Evolutionary conservation across 2,888 invertebrate genomes (phyloP).

Genomic region (Drosophila diplacantha): DNA sequence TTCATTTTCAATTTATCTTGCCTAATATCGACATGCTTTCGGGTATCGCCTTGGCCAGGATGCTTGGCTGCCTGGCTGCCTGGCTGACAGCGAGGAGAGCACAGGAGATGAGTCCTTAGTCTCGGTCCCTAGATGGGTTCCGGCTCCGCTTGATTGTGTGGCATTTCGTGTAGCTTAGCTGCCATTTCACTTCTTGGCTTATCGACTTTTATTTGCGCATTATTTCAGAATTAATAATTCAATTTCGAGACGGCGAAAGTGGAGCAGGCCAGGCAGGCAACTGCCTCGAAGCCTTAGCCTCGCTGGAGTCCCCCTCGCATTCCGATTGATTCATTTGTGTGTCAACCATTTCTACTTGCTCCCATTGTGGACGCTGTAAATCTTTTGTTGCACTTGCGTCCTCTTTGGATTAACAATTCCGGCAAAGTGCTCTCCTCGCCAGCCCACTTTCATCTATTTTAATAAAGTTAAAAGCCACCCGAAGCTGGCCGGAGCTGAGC

Average conservation of each 20-base stretch:
- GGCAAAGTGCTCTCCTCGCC: slow-evolving; percentile 21
- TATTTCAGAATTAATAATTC: slow-evolving; percentile 50
- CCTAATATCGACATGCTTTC: slow-evolving; percentile 71
- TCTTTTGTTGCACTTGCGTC: slow-evolving; percentile 41
- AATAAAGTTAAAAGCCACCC: slow-evolving; percentile 64
- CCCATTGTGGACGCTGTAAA: slow-evolving; percentile 36
- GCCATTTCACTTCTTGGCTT: slow-evolving; percentile 45
- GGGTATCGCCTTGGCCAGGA: slow-evolving; percentile 42
- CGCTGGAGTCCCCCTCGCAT: slow-evolving; percentile 14
- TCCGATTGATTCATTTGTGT: slow-evolving; percentile 45
- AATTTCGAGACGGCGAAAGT: slow-evolving; percentile 35
- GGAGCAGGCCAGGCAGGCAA: slow-evolving; percentile 23
- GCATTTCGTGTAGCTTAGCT: slow-evolving; percentile 39
- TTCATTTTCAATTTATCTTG: slow-evolving; percentile 73
- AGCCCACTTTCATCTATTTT: slow-evolving; percentile 52
- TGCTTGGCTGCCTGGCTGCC: slow-evolving; percentile 19
- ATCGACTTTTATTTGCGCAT: slow-evolving; percentile 45
- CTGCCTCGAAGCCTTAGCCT: not conserved
- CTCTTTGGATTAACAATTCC: slow-evolving; percentile 39
- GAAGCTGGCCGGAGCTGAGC: slow-evolving; percentile 32
- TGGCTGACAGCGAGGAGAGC: slow-evolving; percentile 15
- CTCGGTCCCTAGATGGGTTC: slow-evolving; percentile 12
- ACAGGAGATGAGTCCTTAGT: slow-evolving; percentile 5
- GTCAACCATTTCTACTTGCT: slow-evolving; percentile 25
- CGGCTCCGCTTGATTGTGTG: slow-evolving; percentile 9